phyloP scores from a whole-genome alignment of 2,797 vertebrate species.

The Melanotaenia trifasciata region DNA sequence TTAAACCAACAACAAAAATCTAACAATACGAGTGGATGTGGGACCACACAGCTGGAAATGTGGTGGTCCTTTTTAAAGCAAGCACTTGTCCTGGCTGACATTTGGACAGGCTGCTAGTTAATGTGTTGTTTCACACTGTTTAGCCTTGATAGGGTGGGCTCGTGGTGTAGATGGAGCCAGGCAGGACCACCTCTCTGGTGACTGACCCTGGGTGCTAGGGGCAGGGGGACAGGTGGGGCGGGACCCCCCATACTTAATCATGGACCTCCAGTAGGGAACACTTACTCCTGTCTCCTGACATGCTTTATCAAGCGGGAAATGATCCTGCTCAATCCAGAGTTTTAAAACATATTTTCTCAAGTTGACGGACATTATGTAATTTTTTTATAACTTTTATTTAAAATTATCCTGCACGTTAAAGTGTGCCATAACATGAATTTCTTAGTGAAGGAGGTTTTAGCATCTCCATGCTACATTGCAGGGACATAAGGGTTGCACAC shows the following conservation, averaged over 20 bases:
- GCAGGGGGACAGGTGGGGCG: slow-evolving; percentile 77
- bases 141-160: slow-evolving; percentile 72
- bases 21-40: slow-evolving; percentile 19
- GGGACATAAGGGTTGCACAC: slow-evolving; percentile 61
- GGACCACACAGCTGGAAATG: slow-evolving; percentile 72
- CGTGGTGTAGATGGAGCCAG: slow-evolving; percentile 60
- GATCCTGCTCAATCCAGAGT: no score
- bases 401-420: slow-evolving; percentile 4
- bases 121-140: slow-evolving; percentile 85
- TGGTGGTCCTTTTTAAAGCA: slow-evolving; percentile 70
- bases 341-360: no score
- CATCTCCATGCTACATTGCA: slow-evolving; percentile 42
- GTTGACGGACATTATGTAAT: no score
- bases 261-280: slow-evolving; percentile 65
- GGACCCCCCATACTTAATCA: slow-evolving; percentile 70
- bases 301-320: slow-evolving; percentile 6
- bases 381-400: neutral
- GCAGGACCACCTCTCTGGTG: slow-evolving; percentile 72
- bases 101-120: slow-evolving; percentile 78
- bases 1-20: slow-evolving; percentile 16
- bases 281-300: slow-evolving; percentile 16
- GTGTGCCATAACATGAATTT: slow-evolving; percentile 32
- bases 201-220: slow-evolving; percentile 70
- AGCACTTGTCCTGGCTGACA: slow-evolving; percentile 73
- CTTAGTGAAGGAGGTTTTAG: slow-evolving; percentile 55